Evolutionary conservation across 2,113 vertebrate genomes (phyloP).

Genomic region (Oryctolagus cuniculus): DNA sequence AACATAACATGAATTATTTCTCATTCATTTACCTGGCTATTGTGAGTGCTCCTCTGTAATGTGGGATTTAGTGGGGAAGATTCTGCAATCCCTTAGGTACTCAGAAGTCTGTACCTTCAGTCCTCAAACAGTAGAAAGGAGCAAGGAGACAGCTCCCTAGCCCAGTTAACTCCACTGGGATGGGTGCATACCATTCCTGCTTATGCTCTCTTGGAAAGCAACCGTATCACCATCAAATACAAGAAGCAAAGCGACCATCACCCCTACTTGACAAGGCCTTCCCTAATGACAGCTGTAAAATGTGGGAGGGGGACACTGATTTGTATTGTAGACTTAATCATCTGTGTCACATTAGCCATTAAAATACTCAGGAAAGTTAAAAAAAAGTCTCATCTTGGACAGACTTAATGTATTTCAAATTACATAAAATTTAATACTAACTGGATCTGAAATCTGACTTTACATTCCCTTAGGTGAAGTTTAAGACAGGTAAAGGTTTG

Average conservation of each 20-base stretch:
- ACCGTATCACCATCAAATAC: not conserved
- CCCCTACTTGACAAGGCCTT: not conserved
- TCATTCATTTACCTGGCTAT: not conserved
- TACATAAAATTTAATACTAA: not conserved
- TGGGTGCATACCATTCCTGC: not conserved
- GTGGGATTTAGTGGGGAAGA: not conserved
- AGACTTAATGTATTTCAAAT: not conserved
- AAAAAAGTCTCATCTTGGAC: not conserved
- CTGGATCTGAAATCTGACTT: not conserved
- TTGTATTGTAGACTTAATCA: not conserved
- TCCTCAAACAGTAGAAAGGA: not conserved
- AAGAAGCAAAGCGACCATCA: not conserved
- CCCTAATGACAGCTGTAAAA: not conserved
- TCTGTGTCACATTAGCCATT: not conserved
- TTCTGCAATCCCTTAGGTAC: not conserved
- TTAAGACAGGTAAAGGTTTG: not conserved
- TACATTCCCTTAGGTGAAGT: not conserved
- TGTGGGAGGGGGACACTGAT: not conserved
- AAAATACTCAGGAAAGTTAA: not conserved
- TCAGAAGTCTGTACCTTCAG: not conserved
- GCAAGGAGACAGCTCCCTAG: rapidly evolving
- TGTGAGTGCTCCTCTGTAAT: not conserved
- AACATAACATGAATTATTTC: not conserved
- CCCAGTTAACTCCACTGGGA: not conserved
- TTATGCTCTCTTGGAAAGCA: not conserved